Base-by-base conservation (phyloP, 2,113 vertebrate species). In the Thomomys bottae region DNA sequence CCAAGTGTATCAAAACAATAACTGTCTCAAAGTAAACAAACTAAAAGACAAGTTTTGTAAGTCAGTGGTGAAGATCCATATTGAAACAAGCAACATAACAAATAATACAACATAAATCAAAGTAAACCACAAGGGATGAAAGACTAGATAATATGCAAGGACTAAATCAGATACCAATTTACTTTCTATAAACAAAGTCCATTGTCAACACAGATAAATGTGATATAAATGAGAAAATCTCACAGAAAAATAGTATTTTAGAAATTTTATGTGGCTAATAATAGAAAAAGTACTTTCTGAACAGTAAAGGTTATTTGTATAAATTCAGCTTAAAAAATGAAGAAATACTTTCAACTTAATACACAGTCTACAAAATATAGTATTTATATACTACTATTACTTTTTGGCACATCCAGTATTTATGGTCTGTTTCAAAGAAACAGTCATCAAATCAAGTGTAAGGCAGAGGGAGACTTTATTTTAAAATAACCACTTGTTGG, bases 21-120 rank as follows among this genome's bases (percentile, higher is more conserved):
- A 82, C 59, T 85, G 32, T 54, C 38, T 92, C 64, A 94, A 89
- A 93, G 21, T 54, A 81, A 78, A 80, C n/a, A 24, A 87, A 92
- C 9, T 84, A 71, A 91, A 90, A 83, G 76, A 6, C 34, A 80
- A 93, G 23, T 42, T 80, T 83, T 45, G 23, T 63, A 20, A 23
- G n/a, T n/a, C n/a, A 54, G 18, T 54, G 57, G 84, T 83, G 40
- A 78, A 17, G 38, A 76, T 82, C 0, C 78, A 78, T 38, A 54
- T 64, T 86, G 28, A 78, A 94, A 90, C 42, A 20, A 42, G 36
- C 42, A 73, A n/a, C 40, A 75, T 49, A 23, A 77, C 80, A 93
- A 40, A 12, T 59, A 92, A 81, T n/a, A 8, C 12, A 90, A 85
- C 3, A 88, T 42, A 70, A 89, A 88, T 63, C 66, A 59, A 89